phyloP scores from a whole-genome alignment of 1,140 invertebrate genomes.

The Colletes gigas region DNA sequence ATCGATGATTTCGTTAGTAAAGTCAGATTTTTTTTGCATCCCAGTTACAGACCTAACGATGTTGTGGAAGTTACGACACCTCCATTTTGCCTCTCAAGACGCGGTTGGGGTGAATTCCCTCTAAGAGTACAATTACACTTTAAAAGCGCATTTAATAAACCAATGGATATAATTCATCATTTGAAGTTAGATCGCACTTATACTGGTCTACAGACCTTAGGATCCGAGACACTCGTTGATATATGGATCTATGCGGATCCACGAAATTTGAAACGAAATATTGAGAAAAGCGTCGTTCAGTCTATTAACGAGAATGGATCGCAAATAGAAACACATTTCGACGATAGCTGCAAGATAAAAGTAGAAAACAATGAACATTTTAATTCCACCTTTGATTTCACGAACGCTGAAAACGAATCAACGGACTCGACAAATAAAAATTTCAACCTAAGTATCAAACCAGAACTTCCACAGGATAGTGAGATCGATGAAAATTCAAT shows the following conservation, averaged over 20 bases:
- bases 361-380: not conserved
- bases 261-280: conserved; percentile 9
- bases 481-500: not conserved
- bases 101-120: conserved; percentile 96
- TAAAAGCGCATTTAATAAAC: conserved; percentile 87
- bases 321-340: not conserved
- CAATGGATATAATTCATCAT: conserved; percentile 90
- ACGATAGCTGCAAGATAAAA: conserved; percentile 2
- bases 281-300: not conserved
- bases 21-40: conserved; percentile 91
- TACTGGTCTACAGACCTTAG: conserved; percentile 92
- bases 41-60: conserved; percentile 94
- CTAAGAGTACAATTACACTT: conserved; percentile 91
- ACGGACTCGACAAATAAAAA: not conserved
- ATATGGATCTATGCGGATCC: conserved; percentile 83
- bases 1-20: conserved; percentile 86
- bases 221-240: conserved; percentile 89
- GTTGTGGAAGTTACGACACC: conserved; percentile 88
- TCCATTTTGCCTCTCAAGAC: conserved; percentile 91
- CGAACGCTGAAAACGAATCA: not conserved
- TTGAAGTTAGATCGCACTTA: conserved; percentile 92
- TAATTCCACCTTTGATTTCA: not conserved
- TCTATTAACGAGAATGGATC: not conserved
- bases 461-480: not conserved
- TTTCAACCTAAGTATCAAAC: not conserved